These are phyloP conservation scores for Gymnarchus niloticus DNA, from an alignment of 2,113 vertebrate genomes.

Conservation along the genomic window DNA sequence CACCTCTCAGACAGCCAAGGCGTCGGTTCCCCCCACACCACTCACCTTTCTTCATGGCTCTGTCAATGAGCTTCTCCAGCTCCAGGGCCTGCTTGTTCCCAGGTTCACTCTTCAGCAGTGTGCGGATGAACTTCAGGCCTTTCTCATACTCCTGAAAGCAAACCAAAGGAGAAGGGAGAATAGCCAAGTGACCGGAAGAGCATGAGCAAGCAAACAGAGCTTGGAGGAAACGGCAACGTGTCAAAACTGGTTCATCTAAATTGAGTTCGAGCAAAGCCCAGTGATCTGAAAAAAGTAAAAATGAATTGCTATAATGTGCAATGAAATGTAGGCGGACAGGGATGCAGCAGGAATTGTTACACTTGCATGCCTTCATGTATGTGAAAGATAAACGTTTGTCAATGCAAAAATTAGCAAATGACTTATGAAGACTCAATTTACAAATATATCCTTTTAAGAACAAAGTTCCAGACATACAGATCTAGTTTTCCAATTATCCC, in stretches of 20 bases:
- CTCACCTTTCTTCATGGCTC: conserved; percentile 81
- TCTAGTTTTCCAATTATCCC: background rate
- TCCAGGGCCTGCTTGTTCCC: conserved; percentile 81
- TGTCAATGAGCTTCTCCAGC: conserved; percentile 77
- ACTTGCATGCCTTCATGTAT: background rate
- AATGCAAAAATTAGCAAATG: background rate
- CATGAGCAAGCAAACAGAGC: background rate
- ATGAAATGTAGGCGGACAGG: background rate
- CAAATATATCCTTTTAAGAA: background rate
- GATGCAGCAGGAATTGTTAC: background rate
- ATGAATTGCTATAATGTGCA: background rate
- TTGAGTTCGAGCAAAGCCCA: background rate
- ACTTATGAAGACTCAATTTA: background rate
- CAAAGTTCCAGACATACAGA: background rate
- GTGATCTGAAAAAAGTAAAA: background rate
- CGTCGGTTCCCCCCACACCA: background rate
- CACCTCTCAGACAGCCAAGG: too few relatives aligned
- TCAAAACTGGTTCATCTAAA: background rate
- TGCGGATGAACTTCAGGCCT: conserved; percentile 76
- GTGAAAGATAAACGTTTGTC: background rate
- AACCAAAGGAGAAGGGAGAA: background rate
- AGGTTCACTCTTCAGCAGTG: conserved; percentile 75
- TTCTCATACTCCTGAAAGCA: conserved; percentile 79
- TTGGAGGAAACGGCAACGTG: background rate
- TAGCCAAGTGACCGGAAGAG: background rate